Evolutionary conservation across 2,888 invertebrate species (phyloP).

Genomic region (Augiades crinisus): DNA sequence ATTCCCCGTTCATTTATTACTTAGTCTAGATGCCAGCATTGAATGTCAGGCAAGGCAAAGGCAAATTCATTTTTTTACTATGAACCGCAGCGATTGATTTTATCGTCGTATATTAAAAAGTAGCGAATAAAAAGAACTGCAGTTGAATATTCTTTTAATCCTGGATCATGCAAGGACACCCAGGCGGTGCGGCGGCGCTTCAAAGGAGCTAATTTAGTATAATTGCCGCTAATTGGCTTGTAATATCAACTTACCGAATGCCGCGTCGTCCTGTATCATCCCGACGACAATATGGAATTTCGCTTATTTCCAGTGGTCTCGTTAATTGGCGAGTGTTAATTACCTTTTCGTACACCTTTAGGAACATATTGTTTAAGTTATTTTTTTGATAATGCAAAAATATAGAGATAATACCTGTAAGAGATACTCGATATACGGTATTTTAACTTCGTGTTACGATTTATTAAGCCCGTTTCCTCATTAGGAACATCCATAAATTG

Average conservation of each 20-base stretch:
- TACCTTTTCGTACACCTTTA: not conserved
- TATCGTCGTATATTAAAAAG: conserved; percentile 1
- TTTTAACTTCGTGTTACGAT: no score
- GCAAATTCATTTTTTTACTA: not conserved
- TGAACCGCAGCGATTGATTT: not conserved
- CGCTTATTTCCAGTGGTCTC: not conserved
- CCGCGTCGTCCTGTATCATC: conserved; percentile 3
- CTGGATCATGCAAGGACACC: conserved; percentile 18
- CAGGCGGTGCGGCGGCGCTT: conserved; percentile 22
- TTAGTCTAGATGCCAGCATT: no score
- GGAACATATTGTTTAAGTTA: no score
- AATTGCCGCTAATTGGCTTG: conserved; percentile 20
- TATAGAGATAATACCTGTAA: no score
- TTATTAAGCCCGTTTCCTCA: no score
- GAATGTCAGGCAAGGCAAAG: no score
- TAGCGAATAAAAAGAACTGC: conserved; percentile 5
- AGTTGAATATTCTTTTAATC: not conserved
- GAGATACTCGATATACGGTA: no score
- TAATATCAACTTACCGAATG: conserved; percentile 16
- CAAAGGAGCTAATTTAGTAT: conserved; percentile 18
- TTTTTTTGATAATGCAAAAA: no score
- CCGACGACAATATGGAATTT: conserved; percentile 7
- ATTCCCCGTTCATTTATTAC: no score
- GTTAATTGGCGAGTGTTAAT: conserved; percentile 10
- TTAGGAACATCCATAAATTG: no score